A percentile compares a stretch with the other conserved stretches of the same genome.
phyloP scores from a whole-genome alignment of 1,140 invertebrate genomes.

The Pectinophora gossypiella region DNA sequence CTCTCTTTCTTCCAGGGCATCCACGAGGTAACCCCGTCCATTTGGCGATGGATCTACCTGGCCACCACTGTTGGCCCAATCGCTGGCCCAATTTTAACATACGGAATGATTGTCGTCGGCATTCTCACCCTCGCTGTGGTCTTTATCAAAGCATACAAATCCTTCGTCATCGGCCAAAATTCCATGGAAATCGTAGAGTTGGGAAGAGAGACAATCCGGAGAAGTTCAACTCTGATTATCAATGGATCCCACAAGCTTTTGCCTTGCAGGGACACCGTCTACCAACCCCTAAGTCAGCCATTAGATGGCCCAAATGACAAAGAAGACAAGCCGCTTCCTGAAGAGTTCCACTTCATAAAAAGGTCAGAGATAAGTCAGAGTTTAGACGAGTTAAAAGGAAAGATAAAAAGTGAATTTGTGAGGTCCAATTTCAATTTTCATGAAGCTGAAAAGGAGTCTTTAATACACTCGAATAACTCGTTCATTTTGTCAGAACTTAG shows the following conservation, averaged over 20 bases:
- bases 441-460: conserved; percentile 37
- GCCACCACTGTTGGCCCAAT: conserved; percentile 84
- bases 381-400: conserved; percentile 48
- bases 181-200: conserved; percentile 85
- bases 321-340: conserved; percentile 19
- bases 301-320: neutral
- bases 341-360: conserved; percentile 39
- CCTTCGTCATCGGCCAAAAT: conserved; percentile 82
- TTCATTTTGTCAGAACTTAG: conserved; percentile 57
- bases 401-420: conserved; percentile 47
- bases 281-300: conserved; percentile 32
- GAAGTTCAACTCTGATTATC: conserved; percentile 83
- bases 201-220: conserved; percentile 80
- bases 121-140: conserved; percentile 78
- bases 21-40: conserved; percentile 85
- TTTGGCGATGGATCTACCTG: conserved; percentile 85
- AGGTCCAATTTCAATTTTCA: conserved; percentile 32
- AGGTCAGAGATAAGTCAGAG: conserved; percentile 38
- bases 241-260: conserved; percentile 81
- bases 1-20: conserved; percentile 82
- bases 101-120: conserved; percentile 83
- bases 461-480: conserved; percentile 53
- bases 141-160: conserved; percentile 84
- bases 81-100: conserved; percentile 81
- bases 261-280: conserved; percentile 76